Evolutionary conservation across 1,140 invertebrate genomes (phyloP), one percentile per base, ranked within the genome.

Genomic region (Drosophila littoralis): DNA sequence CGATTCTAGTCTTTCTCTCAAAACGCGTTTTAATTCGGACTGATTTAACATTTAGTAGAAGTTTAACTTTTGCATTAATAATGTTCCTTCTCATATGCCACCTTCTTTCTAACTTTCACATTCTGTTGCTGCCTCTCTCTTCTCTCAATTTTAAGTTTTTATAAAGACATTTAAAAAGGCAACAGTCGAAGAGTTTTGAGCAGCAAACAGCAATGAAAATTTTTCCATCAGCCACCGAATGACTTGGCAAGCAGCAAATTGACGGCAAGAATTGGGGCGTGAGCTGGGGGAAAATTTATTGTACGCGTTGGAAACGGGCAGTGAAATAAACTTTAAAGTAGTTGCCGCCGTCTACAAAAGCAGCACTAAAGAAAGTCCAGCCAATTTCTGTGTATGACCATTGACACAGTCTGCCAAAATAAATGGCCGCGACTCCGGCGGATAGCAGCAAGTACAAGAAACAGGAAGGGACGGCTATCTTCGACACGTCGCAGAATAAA

Each of bases 331-430:
- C 50, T 78, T 63, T 48, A 55, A 65, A 69, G 59, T 52, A 74
- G 75, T 65, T 77, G 58, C 9, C 51, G n/a, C 12, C 35, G n/a
- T 46, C 58, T 6, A 3, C 13, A 35, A 15, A 45, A 7, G 22
- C 33, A 32, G 28, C 13, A 10, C 22, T 22, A 36, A 32, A 28
- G 38, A 28, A 15, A 43, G 36, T 68, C 28, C 28, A 4, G 42
- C 32, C 28, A 61, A 60, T 33, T 35, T 55, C 58, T 48, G 12
- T 61, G 51, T 51, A 58, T 46, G 57, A 63, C 54, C 38, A 33
- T 82, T 75, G 70, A 48, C 76, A 74, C 70, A 79, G 77, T 79
- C 46, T 60, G 75, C 79, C 59, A 75, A 74, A 81, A 73, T 69
- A 78, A 79, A 79, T 83, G 55, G 58, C 66, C 71, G 59, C 52